Percentiles rank a stretch among this genome's conserved stretches.
These are phyloP conservation scores for Andrena hattorfiana DNA, from an alignment of 2,888 invertebrate genomes.

Conservation along the genomic window DNA sequence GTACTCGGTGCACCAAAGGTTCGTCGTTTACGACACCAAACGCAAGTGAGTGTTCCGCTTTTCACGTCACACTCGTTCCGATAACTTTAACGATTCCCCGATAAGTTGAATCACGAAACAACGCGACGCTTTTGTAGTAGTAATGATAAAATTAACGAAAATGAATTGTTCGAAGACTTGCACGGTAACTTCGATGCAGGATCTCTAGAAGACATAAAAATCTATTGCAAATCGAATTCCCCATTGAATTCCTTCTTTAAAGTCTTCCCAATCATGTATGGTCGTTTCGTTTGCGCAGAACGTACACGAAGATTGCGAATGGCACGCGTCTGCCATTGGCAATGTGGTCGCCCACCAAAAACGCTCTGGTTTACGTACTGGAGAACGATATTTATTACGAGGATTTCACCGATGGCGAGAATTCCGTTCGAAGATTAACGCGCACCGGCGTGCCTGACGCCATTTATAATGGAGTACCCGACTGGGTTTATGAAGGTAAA, in stretches of 20 bases:
- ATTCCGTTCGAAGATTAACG: slow-evolving; percentile 86
- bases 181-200: background rate
- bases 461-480: slow-evolving; percentile 93
- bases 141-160: background rate
- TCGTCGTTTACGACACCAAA: slow-evolving; percentile 85
- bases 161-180: background rate
- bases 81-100: slow-evolving; percentile 63
- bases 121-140: background rate
- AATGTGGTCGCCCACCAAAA: slow-evolving; percentile 86
- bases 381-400: slow-evolving; percentile 90
- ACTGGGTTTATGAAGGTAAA: slow-evolving; percentile 97
- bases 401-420: slow-evolving; percentile 65
- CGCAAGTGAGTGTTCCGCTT: slow-evolving; percentile 63
- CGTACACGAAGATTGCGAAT: slow-evolving; percentile 85
- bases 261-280: background rate
- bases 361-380: slow-evolving; percentile 88
- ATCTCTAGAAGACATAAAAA: background rate
- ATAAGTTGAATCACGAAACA: slow-evolving; percentile 36
- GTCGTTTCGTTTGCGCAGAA: slow-evolving; percentile 78
- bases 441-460: slow-evolving; percentile 88
- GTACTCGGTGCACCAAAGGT: slow-evolving; percentile 89
- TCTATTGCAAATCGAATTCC: background rate
- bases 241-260: background rate
- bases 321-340: slow-evolving; percentile 88
- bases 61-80: background rate